Conservation (phyloP, 1,140 invertebrate genomes). For the Ladona fulva region DNA sequence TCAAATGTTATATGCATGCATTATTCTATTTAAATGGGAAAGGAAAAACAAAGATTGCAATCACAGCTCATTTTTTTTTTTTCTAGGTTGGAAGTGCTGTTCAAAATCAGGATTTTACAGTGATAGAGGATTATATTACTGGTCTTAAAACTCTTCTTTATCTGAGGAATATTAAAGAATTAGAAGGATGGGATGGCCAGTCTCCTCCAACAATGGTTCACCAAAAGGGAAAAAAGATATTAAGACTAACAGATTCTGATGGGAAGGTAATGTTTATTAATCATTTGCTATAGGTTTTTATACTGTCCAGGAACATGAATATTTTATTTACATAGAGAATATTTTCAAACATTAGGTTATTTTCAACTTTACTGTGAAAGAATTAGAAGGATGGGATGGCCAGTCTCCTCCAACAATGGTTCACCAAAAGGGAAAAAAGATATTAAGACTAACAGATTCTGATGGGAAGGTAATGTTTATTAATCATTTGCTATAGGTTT, state of each 20-base stretch:
- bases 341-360: too few species aligned
- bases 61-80: conserved; percentile 12
- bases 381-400: conserved; percentile 72
- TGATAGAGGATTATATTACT: conserved; percentile 87
- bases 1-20: too few species aligned
- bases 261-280: conserved; percentile 63
- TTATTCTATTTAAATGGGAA: too few species aligned
- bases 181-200: conserved; percentile 82
- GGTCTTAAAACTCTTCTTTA: conserved; percentile 87
- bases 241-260: conserved; percentile 49
- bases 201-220: conserved; percentile 81
- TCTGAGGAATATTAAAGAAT: conserved; percentile 54
- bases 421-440: conserved; percentile 88
- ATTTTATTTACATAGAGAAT: too few species aligned
- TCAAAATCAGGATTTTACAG: conserved; percentile 96
- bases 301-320: too few species aligned
- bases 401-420: conserved; percentile 83
- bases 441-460: conserved; percentile 51
- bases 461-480: conserved; percentile 59
- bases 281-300: too few species aligned
- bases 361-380: too few species aligned
- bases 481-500: too few species aligned
- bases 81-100: conserved; percentile 84
- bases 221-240: conserved; percentile 84
- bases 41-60: too few species aligned